Conservation (phyloP, 2,797 vertebrate species). For the Nyctibius grandis region DNA sequence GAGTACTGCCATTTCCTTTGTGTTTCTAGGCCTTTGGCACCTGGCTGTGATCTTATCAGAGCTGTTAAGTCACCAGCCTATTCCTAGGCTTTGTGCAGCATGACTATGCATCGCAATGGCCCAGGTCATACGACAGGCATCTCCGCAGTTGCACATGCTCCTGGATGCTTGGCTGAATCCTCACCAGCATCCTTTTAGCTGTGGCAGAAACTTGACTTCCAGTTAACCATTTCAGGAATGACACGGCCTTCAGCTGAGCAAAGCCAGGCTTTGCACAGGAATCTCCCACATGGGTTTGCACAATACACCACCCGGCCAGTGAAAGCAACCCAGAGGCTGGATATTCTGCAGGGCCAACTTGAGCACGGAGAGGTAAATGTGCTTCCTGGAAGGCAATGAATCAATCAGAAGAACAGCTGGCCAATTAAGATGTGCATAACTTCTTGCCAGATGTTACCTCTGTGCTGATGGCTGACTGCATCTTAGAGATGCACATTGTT, state of each 20-base stretch:
- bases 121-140: fast-evolving
- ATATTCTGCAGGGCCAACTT: neutral
- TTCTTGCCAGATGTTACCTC: conserved; percentile 63
- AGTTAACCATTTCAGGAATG: neutral
- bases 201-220: neutral
- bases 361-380: neutral
- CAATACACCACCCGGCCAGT: neutral
- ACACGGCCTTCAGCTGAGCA: neutral
- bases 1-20: neutral
- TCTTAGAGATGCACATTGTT: conserved; percentile 54
- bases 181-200: neutral
- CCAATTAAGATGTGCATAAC: conserved; percentile 42
- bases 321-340: neutral
- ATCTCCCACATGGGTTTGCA: fast-evolving
- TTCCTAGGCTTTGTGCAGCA: neutral
- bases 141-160: neutral
- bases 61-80: neutral
- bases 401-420: conserved; percentile 61
- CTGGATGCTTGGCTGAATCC: neutral
- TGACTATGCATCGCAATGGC: fast-evolving
- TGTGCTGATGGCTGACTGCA: conserved; percentile 49
- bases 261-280: neutral
- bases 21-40: neutral
- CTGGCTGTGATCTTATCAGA: neutral
- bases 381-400: conserved; percentile 40